Percentiles rank a stretch among this genome's conserved stretches.
Conservation (phyloP, 2,797 vertebrate genomes). For the Malacoctenus gilli region DNA sequence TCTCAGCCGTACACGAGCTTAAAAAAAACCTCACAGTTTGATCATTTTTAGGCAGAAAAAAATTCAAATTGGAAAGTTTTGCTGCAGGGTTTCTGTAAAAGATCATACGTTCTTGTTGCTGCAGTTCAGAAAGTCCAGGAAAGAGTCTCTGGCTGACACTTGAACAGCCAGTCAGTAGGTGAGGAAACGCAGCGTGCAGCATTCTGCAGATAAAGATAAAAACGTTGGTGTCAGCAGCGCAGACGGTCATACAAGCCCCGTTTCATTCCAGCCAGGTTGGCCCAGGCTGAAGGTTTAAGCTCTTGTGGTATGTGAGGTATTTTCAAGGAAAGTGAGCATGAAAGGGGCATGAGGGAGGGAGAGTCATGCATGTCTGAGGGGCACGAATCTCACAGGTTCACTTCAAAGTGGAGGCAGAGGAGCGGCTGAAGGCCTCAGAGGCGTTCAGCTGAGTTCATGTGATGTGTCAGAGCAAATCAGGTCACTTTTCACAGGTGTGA, state of each 20-base stretch:
- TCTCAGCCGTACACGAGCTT: too few species aligned
- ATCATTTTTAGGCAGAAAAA: too few species aligned
- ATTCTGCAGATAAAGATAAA: conserved; percentile 14
- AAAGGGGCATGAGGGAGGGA: conserved; percentile 2
- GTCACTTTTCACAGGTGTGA: background rate
- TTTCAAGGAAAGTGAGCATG: conserved; percentile 26
- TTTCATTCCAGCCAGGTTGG: conserved; percentile 17
- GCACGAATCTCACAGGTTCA: conserved; percentile 21
- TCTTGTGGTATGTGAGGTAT: conserved; percentile 21
- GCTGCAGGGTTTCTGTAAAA: too few species aligned
- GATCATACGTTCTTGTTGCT: too few species aligned
- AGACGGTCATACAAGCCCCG: background rate
- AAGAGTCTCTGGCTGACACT: background rate
- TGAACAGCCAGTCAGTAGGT: conserved; percentile 6
- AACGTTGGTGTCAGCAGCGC: background rate
- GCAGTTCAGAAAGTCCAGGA: too few species aligned
- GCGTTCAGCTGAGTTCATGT: conserved; percentile 21
- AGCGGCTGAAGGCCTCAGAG: conserved; percentile 6
- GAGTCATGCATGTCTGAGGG: conserved; percentile 11
- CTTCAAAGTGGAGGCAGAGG: conserved; percentile 14
- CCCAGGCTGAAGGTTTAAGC: conserved; percentile 15
- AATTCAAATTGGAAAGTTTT: too few species aligned
- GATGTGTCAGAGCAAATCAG: conserved; percentile 2
- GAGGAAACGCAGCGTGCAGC: conserved; percentile 5
- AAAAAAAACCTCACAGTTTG: too few species aligned